Base-by-base conservation (phyloP, 2,113 vertebrate species). In the Todiramphus saurophagus region DNA sequence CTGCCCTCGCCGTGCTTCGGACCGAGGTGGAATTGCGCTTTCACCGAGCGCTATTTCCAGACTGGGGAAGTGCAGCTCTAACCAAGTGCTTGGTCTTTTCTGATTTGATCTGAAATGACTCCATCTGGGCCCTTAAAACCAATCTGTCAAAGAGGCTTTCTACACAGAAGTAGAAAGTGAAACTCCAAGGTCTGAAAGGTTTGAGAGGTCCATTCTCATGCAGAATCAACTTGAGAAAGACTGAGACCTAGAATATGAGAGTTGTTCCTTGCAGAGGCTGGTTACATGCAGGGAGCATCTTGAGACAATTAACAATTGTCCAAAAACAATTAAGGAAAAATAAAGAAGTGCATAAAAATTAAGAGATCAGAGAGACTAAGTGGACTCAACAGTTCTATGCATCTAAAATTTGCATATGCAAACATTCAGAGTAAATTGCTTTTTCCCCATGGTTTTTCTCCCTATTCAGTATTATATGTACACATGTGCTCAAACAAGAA, bases 121-220 rank as follows among this genome's bases (percentile, higher is more conserved):
- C 88, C 16, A 10, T 39, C 64, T 72, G 56, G n/a, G 18, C 21
- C 56, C 64, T 19, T 14, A n/a, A 51, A 78, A 55, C 19, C 93
- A 96, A 97, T 96, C 96, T 94, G 94, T 96, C 96, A 96, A 97
- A 97, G 96, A 97, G 96, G 96, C 96, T 88, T 96, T 96, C 96
- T 96, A 97, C 96, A 53, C 67, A 58, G 21, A 81, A 56, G 95
- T 89, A 96, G 92, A 97, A 97, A 89, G 81, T 75, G 84, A 51
- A 96, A 93, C 91, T 94, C 86, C 81, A 90, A 79, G 80, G 80
- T 96, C 94, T 66, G 75, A 84, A 56, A 92, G 41, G 74, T 87
- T 55, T 83, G 83, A 92, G 87, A 74, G n/a, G 83, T 87, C 95
- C 94, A 94, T 95, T 96, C 95, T 91, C 95, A 96, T 96, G 92